Evolutionary conservation across 2,888 invertebrate species (phyloP), one percentile per base, ranked within the genome.

Genomic region (Zele albiditarsus): DNA sequence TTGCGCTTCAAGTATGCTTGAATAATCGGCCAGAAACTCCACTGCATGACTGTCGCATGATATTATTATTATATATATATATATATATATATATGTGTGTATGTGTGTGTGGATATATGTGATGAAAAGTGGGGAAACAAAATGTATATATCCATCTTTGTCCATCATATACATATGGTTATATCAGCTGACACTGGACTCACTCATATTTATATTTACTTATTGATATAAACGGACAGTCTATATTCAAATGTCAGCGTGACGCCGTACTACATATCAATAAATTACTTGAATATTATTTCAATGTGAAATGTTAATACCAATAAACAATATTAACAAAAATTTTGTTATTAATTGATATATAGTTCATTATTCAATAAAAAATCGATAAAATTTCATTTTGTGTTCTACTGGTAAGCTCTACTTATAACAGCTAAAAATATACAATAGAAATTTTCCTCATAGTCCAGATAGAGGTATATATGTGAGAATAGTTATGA

Each of bases 221-320:
- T 71, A 71, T 71, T 66, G 38, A 66, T 53, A 72, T 28, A 53
- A 66, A 66, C 25, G 23, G 14, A 5, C 62, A 71, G 49, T 71
- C 46, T 25, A 72, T 25, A 72, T 72, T 72, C 72, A 72, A 72
- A 72, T 72, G 65, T 72, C 65, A 72, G 33, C 65, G 25, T 33
- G 65, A 53, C 63, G 63, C n/a, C 16, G n/a, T n/a, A 58, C 70
- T 5, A 25, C 20, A 27, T 46, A 20, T 38, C 31, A 27, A 27
- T 63, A 25, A 10, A 23, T 49, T 28, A 3, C n/a, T 46, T n/a
- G n/a, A 3, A 46, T 46, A 46, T 46, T n/a, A 46, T 46, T 46
- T 0, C 20, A 53, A 27, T 68, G 57, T 68, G 31, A 57, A 28
- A 68, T 57, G 57, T 68, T 53, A 28, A 31, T 31, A 31, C n/a